Evolutionary conservation across 1,140 invertebrate species (phyloP).

Genomic region (Drosophila sulfurigaster): DNA sequence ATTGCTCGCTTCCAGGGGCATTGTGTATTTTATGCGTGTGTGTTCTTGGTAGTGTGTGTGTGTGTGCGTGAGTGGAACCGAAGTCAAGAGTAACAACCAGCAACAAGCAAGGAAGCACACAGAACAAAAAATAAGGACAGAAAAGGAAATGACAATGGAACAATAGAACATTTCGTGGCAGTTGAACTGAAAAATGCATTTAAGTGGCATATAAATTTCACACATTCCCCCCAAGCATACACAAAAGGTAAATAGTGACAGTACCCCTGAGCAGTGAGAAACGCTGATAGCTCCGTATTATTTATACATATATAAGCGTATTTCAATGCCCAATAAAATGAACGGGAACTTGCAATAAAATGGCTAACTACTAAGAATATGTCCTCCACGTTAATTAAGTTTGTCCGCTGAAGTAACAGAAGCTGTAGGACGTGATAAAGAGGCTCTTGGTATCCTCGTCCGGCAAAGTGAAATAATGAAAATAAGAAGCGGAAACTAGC

Average conservation of each 20-base stretch:
- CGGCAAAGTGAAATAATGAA: background rate
- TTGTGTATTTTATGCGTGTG: background rate
- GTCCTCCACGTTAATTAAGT: slow-evolving; percentile 56
- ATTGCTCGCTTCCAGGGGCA: slow-evolving; percentile 50
- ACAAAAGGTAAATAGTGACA: background rate
- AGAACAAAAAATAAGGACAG: slow-evolving; percentile 17
- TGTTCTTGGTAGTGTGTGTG: background rate
- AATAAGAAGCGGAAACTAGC: slow-evolving; percentile 25
- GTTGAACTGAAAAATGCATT: slow-evolving; percentile 58
- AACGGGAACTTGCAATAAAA: too few species aligned
- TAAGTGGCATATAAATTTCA: slow-evolving; percentile 72
- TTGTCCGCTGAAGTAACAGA: slow-evolving; percentile 23
- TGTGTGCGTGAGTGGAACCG: slow-evolving; percentile 32
- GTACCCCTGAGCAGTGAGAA: background rate
- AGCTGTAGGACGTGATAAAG: slow-evolving; percentile 2
- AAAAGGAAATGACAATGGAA: slow-evolving; percentile 37
- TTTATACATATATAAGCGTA: slow-evolving; percentile 40
- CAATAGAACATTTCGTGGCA: slow-evolving; percentile 55
- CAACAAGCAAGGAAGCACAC: slow-evolving; percentile 12
- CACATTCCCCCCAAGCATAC: slow-evolving; percentile 26
- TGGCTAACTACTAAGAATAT: background rate
- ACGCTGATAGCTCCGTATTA: slow-evolving; percentile 38
- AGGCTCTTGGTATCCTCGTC: background rate
- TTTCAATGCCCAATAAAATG: slow-evolving; percentile 21
- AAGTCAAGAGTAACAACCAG: slow-evolving; percentile 43